A percentile compares a stretch with the other conserved stretches of the same genome.
Conservation (phyloP, 2,888 invertebrate genomes). For the Scaptomyza reducta region DNA sequence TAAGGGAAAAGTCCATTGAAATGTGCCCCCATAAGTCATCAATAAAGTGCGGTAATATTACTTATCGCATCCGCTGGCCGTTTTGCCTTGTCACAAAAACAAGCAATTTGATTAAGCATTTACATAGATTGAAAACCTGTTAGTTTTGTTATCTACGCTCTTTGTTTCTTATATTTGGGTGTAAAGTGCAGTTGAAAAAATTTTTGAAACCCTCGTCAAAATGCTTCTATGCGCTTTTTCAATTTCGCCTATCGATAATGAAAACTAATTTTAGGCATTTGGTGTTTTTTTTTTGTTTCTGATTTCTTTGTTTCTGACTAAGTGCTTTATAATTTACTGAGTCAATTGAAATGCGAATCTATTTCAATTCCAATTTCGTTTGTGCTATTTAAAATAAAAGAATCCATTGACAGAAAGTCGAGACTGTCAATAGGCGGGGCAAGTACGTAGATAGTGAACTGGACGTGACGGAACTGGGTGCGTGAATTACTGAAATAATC, state of each 20-base stretch:
- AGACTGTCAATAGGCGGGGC: slow-evolving; percentile 36
- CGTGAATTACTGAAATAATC: slow-evolving; percentile 19
- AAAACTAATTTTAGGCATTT: slow-evolving; percentile 33
- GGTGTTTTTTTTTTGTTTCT: slow-evolving; percentile 9
- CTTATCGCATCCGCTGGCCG: slow-evolving; percentile 36
- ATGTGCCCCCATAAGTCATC: slow-evolving; percentile 26
- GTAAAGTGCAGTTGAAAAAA: slow-evolving; percentile 26
- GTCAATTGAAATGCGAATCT: slow-evolving; percentile 49
- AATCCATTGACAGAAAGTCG: slow-evolving; percentile 58
- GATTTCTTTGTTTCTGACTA: slow-evolving; percentile 13
- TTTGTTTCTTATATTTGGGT: slow-evolving; percentile 4
- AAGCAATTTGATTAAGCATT: slow-evolving; percentile 4
- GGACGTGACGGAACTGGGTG: slow-evolving; percentile 16
- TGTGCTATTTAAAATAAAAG: slow-evolving; percentile 26
- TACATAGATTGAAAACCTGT: not conserved
- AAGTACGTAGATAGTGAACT: slow-evolving; percentile 24
- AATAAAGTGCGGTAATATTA: slow-evolving; percentile 26
- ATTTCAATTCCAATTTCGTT: slow-evolving; percentile 15
- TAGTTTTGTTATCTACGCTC: slow-evolving; percentile 3
- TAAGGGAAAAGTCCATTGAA: slow-evolving; percentile 28
- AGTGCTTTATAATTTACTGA: slow-evolving; percentile 21
- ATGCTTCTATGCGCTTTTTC: slow-evolving; percentile 42
- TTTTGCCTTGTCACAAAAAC: slow-evolving; percentile 1
- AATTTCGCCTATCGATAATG: slow-evolving; percentile 32
- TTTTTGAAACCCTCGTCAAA: slow-evolving; percentile 5